Percentiles rank a stretch among this genome's conserved stretches.
Conservation (phyloP, 2,113 vertebrate species). For the Bambusicola thoracicus region DNA sequence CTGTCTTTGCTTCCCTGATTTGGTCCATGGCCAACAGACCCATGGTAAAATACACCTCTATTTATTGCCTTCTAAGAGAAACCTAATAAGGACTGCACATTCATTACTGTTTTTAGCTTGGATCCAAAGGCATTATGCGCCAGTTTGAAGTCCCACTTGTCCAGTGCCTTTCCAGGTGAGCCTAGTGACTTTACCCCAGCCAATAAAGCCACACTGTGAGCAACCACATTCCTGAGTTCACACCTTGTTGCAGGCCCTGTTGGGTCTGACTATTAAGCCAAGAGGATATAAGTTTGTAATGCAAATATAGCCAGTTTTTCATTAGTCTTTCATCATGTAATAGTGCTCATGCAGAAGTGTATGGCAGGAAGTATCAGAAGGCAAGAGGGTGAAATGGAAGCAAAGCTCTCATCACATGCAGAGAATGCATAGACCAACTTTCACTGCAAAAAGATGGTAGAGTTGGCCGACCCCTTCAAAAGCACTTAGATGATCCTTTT, state of each 20-base stretch:
- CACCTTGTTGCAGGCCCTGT: background rate
- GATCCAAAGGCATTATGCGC: background rate
- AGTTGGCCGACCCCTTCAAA: background rate
- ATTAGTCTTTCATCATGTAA: background rate
- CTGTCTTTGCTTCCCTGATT: background rate
- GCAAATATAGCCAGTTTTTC: background rate
- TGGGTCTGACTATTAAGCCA: background rate
- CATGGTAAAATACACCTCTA: background rate
- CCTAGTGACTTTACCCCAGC: background rate
- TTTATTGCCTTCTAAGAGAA: background rate
- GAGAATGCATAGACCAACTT: background rate
- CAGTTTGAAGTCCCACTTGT: background rate
- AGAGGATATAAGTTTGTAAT: background rate
- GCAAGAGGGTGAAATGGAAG: background rate
- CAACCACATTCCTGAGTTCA: background rate
- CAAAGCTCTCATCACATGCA: background rate
- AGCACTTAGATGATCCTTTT: background rate
- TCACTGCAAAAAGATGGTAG: background rate
- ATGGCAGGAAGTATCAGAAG: background rate
- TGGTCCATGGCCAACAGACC: background rate
- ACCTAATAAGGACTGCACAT: background rate
- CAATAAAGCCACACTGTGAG: background rate
- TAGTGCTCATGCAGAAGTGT: rapidly evolving
- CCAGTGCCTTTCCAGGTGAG: background rate
- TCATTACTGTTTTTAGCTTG: background rate